These are phyloP conservation scores for Menidia menidia DNA, from an alignment of 2,797 vertebrate species.

Conservation along the genomic window DNA sequence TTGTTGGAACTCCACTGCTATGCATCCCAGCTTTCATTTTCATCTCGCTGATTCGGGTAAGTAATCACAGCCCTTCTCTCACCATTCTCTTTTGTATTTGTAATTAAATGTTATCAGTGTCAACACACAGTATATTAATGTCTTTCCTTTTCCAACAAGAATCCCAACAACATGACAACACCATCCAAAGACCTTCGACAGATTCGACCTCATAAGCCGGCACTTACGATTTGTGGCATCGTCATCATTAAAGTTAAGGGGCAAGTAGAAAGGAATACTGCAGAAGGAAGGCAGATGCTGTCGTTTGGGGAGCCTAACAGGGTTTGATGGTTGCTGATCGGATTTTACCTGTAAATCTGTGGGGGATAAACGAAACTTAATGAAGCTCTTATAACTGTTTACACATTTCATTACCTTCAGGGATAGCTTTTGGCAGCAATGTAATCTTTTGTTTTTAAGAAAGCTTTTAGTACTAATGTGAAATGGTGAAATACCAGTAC, in stretches of 20 bases:
- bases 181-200: conserved; percentile 78
- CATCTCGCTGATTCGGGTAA: conserved; percentile 63
- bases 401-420: conserved; percentile 21
- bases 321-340: conserved; percentile 43
- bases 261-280: not conserved
- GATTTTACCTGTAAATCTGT: too few relatives aligned
- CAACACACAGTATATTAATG: not conserved
- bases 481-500: not conserved
- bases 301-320: conserved; percentile 27
- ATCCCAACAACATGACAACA: conserved; percentile 19
- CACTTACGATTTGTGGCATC: conserved; percentile 58
- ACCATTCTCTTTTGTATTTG: not conserved
- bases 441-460: not conserved
- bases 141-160: conserved; percentile 42
- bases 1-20: conserved; percentile 68
- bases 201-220: conserved; percentile 70
- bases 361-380: not conserved
- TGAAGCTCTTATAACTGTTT: conserved; percentile 6
- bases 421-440: conserved; percentile 16
- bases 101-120: not conserved
- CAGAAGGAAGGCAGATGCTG: conserved; percentile 45
- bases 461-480: not conserved
- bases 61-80: conserved; percentile 15
- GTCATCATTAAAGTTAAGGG: conserved; percentile 56
- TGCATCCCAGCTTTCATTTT: conserved; percentile 78